Percentiles rank a stretch among this genome's conserved stretches.
phyloP scores from a whole-genome alignment of 2,888 invertebrate species.

The Clepsis dumicolana region DNA sequence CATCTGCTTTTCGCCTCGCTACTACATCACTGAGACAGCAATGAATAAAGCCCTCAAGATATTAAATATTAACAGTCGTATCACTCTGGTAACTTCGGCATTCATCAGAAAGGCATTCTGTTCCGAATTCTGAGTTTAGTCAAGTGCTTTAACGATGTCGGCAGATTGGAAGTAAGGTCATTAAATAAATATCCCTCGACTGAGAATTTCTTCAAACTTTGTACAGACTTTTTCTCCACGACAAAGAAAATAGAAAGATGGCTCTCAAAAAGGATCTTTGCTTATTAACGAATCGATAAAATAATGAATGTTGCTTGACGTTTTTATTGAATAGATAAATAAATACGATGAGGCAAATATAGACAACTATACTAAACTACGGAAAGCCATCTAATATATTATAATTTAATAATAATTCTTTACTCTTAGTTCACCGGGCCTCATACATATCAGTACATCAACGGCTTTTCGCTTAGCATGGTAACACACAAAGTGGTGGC shows the following conservation, averaged over 20 bases:
- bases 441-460: too few species aligned
- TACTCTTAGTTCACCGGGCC: too few species aligned
- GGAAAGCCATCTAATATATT: too few species aligned
- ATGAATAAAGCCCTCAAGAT: background rate
- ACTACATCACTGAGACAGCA: background rate
- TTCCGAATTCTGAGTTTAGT: conserved; percentile 45
- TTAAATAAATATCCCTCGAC: conserved; percentile 65
- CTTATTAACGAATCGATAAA: conserved; percentile 48
- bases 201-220: conserved; percentile 59
- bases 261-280: conserved; percentile 52
- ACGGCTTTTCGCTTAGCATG: too few species aligned
- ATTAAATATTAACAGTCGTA: conserved; percentile 33
- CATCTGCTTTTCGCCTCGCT: background rate
- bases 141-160: conserved; percentile 48
- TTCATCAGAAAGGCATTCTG: conserved; percentile 45
- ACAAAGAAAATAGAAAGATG: conserved; percentile 57
- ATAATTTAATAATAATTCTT: too few species aligned
- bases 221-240: conserved; percentile 53
- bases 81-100: conserved; percentile 34
- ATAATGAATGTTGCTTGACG: background rate
- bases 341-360: too few species aligned
- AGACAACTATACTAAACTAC: too few species aligned
- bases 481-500: too few species aligned
- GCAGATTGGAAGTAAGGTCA: conserved; percentile 56
- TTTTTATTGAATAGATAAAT: too few species aligned